Percentiles rank a stretch among this genome's conserved stretches.
Evolutionary conservation across 2,888 invertebrate genomes (phyloP).

Genomic region (Cremastobaeus sp.): DNA sequence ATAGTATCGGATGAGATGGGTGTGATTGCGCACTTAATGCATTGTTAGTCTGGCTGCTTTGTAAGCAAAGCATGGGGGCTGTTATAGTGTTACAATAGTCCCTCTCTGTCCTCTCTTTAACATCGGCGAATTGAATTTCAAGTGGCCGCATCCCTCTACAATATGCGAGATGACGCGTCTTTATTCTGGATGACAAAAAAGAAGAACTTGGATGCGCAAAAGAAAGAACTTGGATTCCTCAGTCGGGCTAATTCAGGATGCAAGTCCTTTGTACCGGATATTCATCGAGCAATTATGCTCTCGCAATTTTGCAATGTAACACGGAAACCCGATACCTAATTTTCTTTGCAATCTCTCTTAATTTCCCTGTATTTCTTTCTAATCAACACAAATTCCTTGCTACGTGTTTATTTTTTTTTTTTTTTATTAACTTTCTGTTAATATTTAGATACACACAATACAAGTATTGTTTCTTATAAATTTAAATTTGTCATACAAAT

Average conservation of each 20-base stretch:
- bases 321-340: too few species aligned
- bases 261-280: slow-evolving; percentile 48
- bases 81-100: slow-evolving; percentile 75
- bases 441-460: too few species aligned
- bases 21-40: slow-evolving; percentile 79
- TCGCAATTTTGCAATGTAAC: too few species aligned
- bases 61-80: slow-evolving; percentile 77
- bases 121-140: slow-evolving; percentile 78
- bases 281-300: slow-evolving; percentile 42
- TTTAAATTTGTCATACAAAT: too few species aligned
- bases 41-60: slow-evolving; percentile 76
- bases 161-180: slow-evolving; percentile 69
- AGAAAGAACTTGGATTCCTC: slow-evolving; percentile 60
- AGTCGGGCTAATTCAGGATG: slow-evolving; percentile 60
- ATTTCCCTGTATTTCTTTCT: too few species aligned
- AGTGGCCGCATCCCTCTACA: slow-evolving; percentile 78
- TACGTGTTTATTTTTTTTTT: too few species aligned
- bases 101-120: slow-evolving; percentile 66
- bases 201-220: slow-evolving; percentile 34
- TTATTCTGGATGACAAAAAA: slow-evolving; percentile 65
- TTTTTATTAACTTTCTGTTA: too few species aligned
- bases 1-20: slow-evolving; percentile 79
- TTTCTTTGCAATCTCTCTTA: too few species aligned
- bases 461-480: too few species aligned
- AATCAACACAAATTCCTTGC: too few species aligned